Percentiles rank a stretch among this genome's conserved stretches.
Conservation (phyloP, 2,113 vertebrate genomes). For the Anser brachyrhynchus region DNA sequence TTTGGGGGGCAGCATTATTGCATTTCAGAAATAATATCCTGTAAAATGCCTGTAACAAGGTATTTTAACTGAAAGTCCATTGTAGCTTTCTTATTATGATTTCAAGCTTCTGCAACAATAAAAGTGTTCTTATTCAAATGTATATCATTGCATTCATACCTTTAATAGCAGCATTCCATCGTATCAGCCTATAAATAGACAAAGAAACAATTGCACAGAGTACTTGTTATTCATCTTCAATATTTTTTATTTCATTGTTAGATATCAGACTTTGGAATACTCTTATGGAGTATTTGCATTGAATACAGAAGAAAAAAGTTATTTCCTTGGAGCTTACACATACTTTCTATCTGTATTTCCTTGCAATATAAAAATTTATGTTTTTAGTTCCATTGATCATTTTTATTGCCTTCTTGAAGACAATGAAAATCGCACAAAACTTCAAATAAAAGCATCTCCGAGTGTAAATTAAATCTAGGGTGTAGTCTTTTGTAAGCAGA, state of each 20-base stretch:
- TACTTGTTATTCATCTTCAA: slow-evolving; percentile 64
- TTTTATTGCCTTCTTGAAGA: slow-evolving; percentile 39
- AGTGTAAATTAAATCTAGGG: slow-evolving; percentile 8
- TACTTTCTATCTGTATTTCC: not conserved
- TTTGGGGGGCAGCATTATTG: slow-evolving; percentile 14
- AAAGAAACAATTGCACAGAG: slow-evolving; percentile 62
- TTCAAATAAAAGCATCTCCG: slow-evolving; percentile 22
- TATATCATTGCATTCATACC: slow-evolving; percentile 51
- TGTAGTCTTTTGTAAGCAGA: not conserved
- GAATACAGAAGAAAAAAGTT: not conserved
- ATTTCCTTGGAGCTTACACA: not conserved
- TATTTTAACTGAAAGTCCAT: slow-evolving; percentile 54
- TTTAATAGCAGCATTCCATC: slow-evolving; percentile 70
- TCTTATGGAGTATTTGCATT: not conserved
- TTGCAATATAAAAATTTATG: not conserved
- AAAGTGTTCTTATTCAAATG: slow-evolving; percentile 72
- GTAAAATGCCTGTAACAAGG: slow-evolving; percentile 32
- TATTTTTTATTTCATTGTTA: slow-evolving; percentile 51
- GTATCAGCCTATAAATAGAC: slow-evolving; percentile 70
- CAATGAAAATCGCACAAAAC: not conserved
- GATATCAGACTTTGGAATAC: slow-evolving; percentile 28
- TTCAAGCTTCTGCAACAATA: slow-evolving; percentile 57
- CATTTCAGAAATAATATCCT: slow-evolving; percentile 60
- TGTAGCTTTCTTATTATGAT: slow-evolving; percentile 61
- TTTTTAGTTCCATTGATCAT: slow-evolving; percentile 7